Evolutionary conservation across 2,888 invertebrate genomes (phyloP), one percentile per base, ranked within the genome.

Genomic region (Augochlorella aurata): DNA sequence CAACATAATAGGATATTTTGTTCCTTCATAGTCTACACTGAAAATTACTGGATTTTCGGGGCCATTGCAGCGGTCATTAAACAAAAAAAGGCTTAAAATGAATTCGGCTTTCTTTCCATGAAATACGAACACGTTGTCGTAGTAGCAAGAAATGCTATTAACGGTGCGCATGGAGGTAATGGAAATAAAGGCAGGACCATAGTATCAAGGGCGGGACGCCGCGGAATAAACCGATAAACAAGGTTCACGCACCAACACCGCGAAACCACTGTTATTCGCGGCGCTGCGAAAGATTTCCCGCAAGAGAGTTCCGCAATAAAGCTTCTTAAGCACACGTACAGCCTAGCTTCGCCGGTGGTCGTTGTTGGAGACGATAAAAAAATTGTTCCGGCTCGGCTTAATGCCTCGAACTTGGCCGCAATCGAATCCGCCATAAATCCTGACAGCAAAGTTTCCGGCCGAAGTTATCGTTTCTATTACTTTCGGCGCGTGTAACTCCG

Each of bases 401-500:
- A 47, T 49, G 68, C 7, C 47, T 47, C 24, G 52, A 71, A 77
- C 71, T 52, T 65, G 52, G 66, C 68, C 47, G 24, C 71, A 38
- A 71, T 77, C 54, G 77, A 71, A 54, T 5, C 29, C 18, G 10
- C 66, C 44, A 72, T 77, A 77, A 72, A 72, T 71, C 44, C 66
- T 24, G 29, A 18, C 21, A 3, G 16, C 0, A 47, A 47, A 77
- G 21, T 71, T 72, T 72, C 24, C 10, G 47, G 8, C 3, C 21
- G 16, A 52, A 71, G 47, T 71, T 70, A 77, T 61, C 54, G 52
- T 66, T 77, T 77, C 70, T 67, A 72, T 67, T 67, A 72, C 77
- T 67, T 29, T 71, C 47, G 54, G 8, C 38, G 29, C 8, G 44
- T 21, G 21, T 38, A 38, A 7, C 38, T 38, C 38, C 38, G 38